phyloP scores from a whole-genome alignment of 2,113 vertebrate genomes.

The Erpornis zantholeuca region DNA sequence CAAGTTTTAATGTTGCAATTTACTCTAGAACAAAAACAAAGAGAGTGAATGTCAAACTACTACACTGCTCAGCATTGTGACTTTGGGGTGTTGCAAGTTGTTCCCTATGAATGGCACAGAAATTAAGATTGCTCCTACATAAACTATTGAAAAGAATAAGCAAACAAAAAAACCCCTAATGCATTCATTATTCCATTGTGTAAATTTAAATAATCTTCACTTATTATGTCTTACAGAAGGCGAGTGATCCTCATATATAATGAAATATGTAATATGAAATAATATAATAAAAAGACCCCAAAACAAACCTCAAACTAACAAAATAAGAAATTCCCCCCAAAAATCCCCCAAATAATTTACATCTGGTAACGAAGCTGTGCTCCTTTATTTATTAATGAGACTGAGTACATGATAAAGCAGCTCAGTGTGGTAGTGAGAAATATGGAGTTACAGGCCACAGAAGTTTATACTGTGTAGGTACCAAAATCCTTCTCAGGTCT shows the following conservation, averaged over 20 bases:
- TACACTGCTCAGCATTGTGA: neutral
- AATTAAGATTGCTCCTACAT: neutral
- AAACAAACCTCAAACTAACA: neutral
- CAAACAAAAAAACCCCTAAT: neutral
- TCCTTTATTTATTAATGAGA: neutral
- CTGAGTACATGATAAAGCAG: neutral
- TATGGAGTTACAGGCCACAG: neutral
- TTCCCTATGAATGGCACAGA: neutral
- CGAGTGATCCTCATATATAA: neutral
- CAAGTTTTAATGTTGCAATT: neutral
- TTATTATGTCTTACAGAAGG: neutral
- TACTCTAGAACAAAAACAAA: slow-evolving; percentile 19
- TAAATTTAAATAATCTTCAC: neutral
- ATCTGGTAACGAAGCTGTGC: neutral
- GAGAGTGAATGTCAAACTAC: neutral
- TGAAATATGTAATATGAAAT: neutral
- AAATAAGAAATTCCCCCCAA: neutral
- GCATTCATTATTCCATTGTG: neutral
- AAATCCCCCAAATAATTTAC: neutral
- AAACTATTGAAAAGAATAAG: neutral
- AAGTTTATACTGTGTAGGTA: neutral
- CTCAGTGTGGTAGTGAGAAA: neutral
- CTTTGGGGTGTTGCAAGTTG: neutral
- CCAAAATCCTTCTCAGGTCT: neutral
- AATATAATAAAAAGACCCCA: neutral